Evolutionary conservation across 2,888 invertebrate species (phyloP).

Genomic region (Spilosoma lubricipeda): DNA sequence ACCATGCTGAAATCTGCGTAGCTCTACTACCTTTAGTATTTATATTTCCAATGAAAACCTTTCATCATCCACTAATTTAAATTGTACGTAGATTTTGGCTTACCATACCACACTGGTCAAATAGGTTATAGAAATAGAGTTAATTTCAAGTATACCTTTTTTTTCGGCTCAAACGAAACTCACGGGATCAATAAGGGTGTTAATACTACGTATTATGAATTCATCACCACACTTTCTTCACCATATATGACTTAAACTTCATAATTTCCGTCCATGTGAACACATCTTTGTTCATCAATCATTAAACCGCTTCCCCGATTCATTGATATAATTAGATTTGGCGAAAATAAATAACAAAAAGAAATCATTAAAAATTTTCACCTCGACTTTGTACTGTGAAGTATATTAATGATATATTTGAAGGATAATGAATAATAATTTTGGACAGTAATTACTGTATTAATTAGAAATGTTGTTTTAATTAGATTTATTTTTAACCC

Average conservation of each 20-base stretch:
- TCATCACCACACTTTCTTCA: too few relatives aligned
- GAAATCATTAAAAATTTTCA: constrained; percentile 32
- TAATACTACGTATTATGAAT: too few relatives aligned
- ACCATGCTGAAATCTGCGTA: too few relatives aligned
- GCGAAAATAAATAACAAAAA: constrained; percentile 50
- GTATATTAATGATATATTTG: constrained; percentile 50
- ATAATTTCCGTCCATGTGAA: background rate
- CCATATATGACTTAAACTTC: background rate
- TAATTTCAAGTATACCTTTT: too few relatives aligned
- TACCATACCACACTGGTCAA: too few relatives aligned
- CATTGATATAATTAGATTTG: constrained; percentile 74
- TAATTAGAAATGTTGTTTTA: constrained; percentile 34
- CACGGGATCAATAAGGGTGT: too few relatives aligned
- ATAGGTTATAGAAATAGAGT: too few relatives aligned
- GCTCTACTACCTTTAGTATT: too few relatives aligned
- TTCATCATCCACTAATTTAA: too few relatives aligned
- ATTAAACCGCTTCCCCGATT: constrained; percentile 64
- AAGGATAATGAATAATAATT: constrained; percentile 38
- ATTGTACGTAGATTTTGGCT: too few relatives aligned
- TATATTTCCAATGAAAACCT: too few relatives aligned
- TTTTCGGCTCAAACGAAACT: too few relatives aligned
- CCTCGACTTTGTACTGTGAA: constrained; percentile 37
- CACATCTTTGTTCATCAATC: constrained; percentile 66
- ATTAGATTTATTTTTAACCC: background rate
- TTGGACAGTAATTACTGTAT: constrained; percentile 37